Evolutionary conservation across 2,888 invertebrate species (phyloP), one percentile per base, ranked within the genome.

Genomic region (Chaitophorus viminalis): DNA sequence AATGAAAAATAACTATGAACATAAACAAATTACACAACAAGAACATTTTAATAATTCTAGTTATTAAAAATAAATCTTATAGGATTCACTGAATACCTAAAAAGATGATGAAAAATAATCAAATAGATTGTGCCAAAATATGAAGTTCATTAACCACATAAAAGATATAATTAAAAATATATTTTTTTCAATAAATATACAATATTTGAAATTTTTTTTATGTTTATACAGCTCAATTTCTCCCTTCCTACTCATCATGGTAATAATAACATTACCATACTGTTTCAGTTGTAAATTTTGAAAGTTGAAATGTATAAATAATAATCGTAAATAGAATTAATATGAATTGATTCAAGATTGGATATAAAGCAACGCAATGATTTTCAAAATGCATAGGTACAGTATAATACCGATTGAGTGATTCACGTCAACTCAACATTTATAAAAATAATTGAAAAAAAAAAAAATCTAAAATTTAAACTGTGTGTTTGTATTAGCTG

Each of bases 401-500:
- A 78, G 54, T 79, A 78, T 79, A 72, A 60, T 78, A 79, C 33
- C 29, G 29, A 60, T 36, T 52, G 17, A 52, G 29, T 33, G 18
- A 29, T 60, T 46, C 75, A 11, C 31, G 29, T n/a, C 39, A 29
- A 52, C 36, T 77, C 33, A 70, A 70, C 46, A 21, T 60, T 52
- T 14, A 75, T 52, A 39, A 83, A 76, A 85, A 82, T 36, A 65
- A 46, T 39, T 31, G 25, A 72, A 31, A 82, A 39, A 76, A 70
- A 84, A 82, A 74, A 39, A 31, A 70, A 74, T 74, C 72, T 87
- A 87, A 87, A 87, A 87, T 79, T 87, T 60, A 79, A 79, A 87
- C n/a, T 79, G 79, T 79, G 79, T 39, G 31, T 79, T 70, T 60
- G 70, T 39, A 29, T 11, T 70, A 31, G 86, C 21, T 0, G 86